These are phyloP conservation scores for Sphyrna mokarran DNA, from an alignment of 2,113 vertebrate genomes.

Conservation along the genomic window DNA sequence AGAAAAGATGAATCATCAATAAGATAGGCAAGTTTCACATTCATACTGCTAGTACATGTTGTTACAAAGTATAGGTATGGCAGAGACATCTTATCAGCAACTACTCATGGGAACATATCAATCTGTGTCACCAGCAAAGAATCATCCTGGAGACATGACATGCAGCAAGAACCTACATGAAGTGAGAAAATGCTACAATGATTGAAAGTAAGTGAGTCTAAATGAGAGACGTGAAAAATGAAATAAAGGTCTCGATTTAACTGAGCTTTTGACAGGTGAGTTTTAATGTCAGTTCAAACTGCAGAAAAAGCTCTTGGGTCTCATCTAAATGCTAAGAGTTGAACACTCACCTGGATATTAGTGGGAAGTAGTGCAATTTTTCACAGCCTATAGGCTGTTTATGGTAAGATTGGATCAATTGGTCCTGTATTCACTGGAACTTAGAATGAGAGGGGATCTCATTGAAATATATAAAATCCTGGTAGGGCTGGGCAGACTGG, in stretches of 20 bases:
- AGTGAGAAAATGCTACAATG: neutral
- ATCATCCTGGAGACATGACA: neutral
- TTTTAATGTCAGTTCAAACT: neutral
- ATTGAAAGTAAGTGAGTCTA: neutral
- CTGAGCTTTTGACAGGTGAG: neutral
- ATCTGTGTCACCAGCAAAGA: neutral
- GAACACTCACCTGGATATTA: neutral
- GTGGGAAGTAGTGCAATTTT: neutral
- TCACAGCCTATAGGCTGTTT: neutral
- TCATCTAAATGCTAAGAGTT: neutral
- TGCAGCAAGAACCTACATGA: neutral
- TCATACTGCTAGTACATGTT: neutral
- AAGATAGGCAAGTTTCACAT: neutral
- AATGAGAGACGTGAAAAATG: neutral
- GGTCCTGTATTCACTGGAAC: too few relatives aligned
- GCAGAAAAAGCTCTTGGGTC: neutral
- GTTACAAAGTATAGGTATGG: neutral
- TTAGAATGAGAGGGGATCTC: too few relatives aligned
- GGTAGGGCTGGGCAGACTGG: too few relatives aligned
- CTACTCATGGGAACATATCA: neutral
- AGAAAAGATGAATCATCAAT: neutral
- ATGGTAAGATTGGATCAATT: neutral
- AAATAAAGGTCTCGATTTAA: neutral
- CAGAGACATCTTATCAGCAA: neutral
- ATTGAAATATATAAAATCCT: too few relatives aligned